Base-by-base conservation (phyloP, 2,888 invertebrate genomes). In the Catonia carolina region DNA sequence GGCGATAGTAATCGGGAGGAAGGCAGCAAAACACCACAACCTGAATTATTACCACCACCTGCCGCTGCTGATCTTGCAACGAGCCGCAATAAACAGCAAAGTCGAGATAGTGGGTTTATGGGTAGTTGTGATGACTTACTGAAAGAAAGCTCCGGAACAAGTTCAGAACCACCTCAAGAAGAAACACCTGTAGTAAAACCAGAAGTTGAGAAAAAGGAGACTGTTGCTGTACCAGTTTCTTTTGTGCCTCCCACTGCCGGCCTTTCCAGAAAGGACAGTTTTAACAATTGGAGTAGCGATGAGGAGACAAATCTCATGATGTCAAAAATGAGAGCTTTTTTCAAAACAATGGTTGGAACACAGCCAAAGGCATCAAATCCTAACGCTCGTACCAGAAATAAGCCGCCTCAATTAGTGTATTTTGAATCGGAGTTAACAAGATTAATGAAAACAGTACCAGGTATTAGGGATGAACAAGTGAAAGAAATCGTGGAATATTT, bases 301-400 rank as follows among this genome's bases (percentile, higher is more conserved):
- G 93, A 93, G 70, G 93, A 93, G 74, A 93, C 92, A 2, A 93
- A 93, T 72, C 74, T 92, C 42, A 93, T 93, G 92, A 93, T 93
- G 92, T 89, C 87, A 35, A 92, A 91, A 75, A 90, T 93, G 89
- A 78, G 91, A 1, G 89, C 90, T 67, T 91, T 93, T 72, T 91
- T 93, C 72, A 92, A 91, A 73, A 90, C 89, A 51, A 86, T 93
- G 79, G 84, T 92, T n/a, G 87, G 86, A 33, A 78, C 81, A 17
- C 69, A 71, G 59, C 66, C 68, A 4, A 74, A 72, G 56, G 69
- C 70, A 7, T 69, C 72, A 37, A 68, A 65, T 53, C 67, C 78
- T 53, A 59, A 62, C n/a, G 60, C 64, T 10, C 77, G 77, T 1
- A 69, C 75, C 48, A 74, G 84, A 22, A 81, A 82, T 22, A 90